Conservation (phyloP, 2,113 vertebrate species). For the Rana temporaria region DNA sequence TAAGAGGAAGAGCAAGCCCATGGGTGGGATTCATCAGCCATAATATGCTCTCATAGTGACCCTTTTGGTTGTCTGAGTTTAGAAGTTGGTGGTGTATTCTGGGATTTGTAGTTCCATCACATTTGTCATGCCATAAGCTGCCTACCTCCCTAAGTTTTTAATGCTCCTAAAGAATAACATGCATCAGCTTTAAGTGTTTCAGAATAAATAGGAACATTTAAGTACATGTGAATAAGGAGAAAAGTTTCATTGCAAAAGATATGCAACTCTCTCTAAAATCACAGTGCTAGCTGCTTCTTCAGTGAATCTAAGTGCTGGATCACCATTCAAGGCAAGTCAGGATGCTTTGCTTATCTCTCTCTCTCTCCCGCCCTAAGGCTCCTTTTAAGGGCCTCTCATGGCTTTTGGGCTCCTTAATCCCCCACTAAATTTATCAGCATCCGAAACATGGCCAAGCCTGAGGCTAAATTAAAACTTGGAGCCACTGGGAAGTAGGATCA, state of each 20-base stretch:
- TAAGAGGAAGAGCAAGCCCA: too few species aligned
- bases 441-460: conserved; percentile 45
- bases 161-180: too few species aligned
- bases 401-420: conserved; percentile 57
- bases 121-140: too few species aligned
- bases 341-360: conserved; percentile 39
- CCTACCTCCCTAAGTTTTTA: too few species aligned
- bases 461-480: conserved; percentile 57
- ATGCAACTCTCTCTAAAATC: not conserved
- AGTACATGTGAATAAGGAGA: too few species aligned
- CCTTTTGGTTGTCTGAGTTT: too few species aligned
- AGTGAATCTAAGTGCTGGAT: conserved; percentile 22
- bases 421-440: conserved; percentile 58
- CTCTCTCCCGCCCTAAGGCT: conserved; percentile 40
- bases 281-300: conserved; percentile 9
- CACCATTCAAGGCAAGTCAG: conserved; percentile 49
- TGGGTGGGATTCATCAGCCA: too few species aligned
- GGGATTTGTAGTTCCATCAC: too few species aligned
- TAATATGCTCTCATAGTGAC: too few species aligned
- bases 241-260: not conserved
- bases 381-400: conserved; percentile 55
- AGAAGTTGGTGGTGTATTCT: too few species aligned
- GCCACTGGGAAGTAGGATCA: conserved; percentile 45
- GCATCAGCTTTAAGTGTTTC: too few species aligned
- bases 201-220: too few species aligned